Conservation (phyloP, 2,888 invertebrate genomes). For the Amblyjoppa proteus region DNA sequence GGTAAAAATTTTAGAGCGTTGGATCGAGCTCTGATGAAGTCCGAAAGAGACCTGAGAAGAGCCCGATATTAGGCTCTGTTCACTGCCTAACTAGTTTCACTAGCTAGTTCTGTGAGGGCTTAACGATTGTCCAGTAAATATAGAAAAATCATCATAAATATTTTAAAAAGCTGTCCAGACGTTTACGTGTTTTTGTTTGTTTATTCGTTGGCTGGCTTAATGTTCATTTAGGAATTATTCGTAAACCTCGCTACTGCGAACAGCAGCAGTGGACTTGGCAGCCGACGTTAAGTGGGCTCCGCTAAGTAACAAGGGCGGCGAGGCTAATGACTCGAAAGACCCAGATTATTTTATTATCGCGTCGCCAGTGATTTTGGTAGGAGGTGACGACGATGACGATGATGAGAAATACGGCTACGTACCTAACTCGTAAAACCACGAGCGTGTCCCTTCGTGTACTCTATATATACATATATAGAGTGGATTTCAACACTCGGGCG, state of each 20-base stretch:
- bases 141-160: too few species aligned
- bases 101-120: neutral
- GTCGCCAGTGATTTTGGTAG: conserved; percentile 83
- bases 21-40: neutral
- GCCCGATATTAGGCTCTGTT: neutral
- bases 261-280: conserved; percentile 49
- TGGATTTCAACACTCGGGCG: conserved; percentile 45
- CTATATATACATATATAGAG: conserved; percentile 32
- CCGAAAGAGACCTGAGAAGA: neutral
- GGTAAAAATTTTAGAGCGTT: neutral
- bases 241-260: conserved; percentile 69
- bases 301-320: conserved; percentile 83
- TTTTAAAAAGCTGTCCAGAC: too few species aligned
- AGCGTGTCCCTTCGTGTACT: conserved; percentile 57
- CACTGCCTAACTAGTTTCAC: neutral
- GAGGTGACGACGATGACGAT: conserved; percentile 62
- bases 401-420: conserved; percentile 32
- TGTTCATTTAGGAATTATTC: conserved; percentile 33
- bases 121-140: neutral
- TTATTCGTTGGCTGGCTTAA: neutral
- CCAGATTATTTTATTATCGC: conserved; percentile 85
- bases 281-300: conserved; percentile 79
- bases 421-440: conserved; percentile 60
- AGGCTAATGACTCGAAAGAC: conserved; percentile 84
- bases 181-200: neutral